Evolutionary conservation across 2,797 vertebrate species (phyloP).

Genomic region (Onychomys leucogaster): DNA sequence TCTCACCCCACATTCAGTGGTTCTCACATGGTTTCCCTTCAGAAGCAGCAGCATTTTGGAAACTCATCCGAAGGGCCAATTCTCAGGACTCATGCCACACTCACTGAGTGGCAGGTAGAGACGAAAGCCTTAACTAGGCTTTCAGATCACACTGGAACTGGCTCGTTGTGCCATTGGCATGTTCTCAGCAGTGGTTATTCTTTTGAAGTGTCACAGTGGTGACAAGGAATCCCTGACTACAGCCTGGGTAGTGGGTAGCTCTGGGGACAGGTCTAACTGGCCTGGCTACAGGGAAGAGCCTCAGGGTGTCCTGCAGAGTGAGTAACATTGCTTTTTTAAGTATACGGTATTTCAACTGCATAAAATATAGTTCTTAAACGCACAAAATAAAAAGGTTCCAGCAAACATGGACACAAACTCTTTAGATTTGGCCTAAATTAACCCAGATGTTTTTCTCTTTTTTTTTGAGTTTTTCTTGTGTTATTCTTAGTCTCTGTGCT

Average conservation of each 20-base stretch:
- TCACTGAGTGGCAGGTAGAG: not conserved
- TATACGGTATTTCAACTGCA: not conserved
- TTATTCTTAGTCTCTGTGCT: not conserved
- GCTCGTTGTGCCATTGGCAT: not conserved
- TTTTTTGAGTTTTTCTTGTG: not conserved
- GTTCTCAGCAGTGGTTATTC: not conserved
- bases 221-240: not conserved
- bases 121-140: not conserved
- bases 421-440: constrained; percentile 51
- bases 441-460: constrained; percentile 40
- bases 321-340: not conserved
- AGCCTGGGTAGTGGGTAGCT: not conserved
- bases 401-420: not conserved
- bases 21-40: not conserved
- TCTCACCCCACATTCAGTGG: not conserved
- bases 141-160: not conserved
- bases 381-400: not conserved
- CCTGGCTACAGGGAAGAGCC: not conserved
- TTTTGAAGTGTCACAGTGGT: not conserved
- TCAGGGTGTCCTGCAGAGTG: not conserved
- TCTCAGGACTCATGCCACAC: not conserved
- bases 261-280: not conserved
- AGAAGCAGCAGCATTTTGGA: not conserved
- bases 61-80: not conserved
- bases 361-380: constrained; percentile 31